These are phyloP conservation scores for Ornithorhynchus anatinus DNA, from an alignment of 2,113 vertebrate species.

Conservation along the genomic window DNA sequence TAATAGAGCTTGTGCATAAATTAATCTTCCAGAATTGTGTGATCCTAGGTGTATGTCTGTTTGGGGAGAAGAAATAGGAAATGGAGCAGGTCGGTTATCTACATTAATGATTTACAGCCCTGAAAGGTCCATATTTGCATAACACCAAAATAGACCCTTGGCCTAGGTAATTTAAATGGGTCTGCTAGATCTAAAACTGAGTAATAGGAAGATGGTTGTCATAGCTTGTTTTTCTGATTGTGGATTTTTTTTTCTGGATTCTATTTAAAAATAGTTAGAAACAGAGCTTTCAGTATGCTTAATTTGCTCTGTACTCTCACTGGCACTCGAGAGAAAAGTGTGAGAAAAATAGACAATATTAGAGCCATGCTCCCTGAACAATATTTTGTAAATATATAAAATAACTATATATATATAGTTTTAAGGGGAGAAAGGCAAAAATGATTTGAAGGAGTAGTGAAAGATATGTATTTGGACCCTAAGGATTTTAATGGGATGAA, in stretches of 20 bases:
- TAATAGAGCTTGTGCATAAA: too few species aligned
- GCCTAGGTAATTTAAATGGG: neutral
- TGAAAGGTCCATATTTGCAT: neutral
- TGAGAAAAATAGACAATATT: neutral
- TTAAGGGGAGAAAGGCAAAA: too few species aligned
- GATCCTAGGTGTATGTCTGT: neutral
- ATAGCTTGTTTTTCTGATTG: neutral
- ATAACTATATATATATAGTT: too few species aligned
- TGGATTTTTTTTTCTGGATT: neutral
- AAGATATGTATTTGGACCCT: too few species aligned
- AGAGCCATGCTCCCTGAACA: neutral
- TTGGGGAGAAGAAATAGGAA: too few species aligned
- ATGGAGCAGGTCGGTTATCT: neutral
- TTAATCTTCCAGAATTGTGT: too few species aligned
- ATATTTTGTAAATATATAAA: too few species aligned
- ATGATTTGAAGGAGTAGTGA: too few species aligned
- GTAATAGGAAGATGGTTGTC: neutral
- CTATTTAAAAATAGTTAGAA: constrained; percentile 5
- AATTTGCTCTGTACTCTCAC: neutral
- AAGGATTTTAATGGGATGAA: too few species aligned
- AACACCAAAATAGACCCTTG: constrained; percentile 7
- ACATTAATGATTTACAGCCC: neutral
- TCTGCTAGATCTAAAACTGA: neutral
- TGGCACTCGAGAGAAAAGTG: neutral
- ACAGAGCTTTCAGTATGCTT: neutral